Conservation (phyloP, 2,797 vertebrate genomes). For the Cossypha heuglini region DNA sequence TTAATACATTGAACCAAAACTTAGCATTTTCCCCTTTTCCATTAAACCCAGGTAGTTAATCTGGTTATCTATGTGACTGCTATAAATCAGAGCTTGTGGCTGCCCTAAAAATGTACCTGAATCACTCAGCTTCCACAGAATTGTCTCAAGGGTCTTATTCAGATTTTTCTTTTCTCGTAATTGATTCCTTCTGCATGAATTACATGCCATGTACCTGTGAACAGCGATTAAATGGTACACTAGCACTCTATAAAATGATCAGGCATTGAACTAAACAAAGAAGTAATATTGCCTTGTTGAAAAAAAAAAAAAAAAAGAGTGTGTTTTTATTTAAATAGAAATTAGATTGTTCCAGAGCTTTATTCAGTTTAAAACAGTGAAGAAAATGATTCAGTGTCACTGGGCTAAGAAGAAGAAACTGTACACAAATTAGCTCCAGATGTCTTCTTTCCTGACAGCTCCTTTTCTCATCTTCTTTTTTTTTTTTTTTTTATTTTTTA, state of each 20-base stretch:
- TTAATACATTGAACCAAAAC: not conserved
- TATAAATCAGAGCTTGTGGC: not conserved
- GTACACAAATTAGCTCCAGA: constrained; percentile 31
- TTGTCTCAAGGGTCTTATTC: not conserved
- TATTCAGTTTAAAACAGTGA: not conserved
- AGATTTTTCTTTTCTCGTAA: not conserved
- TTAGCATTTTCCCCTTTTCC: not conserved
- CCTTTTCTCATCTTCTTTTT: not conserved
- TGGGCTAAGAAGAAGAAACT: not conserved
- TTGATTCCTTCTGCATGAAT: not conserved
- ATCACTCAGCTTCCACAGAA: not conserved
- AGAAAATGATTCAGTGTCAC: constrained; percentile 13
- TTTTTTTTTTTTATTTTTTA: not conserved
- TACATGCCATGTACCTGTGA: not conserved
- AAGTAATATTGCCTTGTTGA: not conserved
- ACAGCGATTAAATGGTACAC: not conserved
- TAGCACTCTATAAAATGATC: not conserved
- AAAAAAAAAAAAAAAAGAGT: not conserved
- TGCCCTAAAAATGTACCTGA: not conserved
- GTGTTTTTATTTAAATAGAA: not conserved
- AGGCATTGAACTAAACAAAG: not conserved
- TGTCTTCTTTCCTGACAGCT: constrained; percentile 22
- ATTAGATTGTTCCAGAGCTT: not conserved
- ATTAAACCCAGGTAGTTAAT: not conserved
- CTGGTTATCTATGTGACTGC: not conserved